phyloP scores from a whole-genome alignment of 1,140 invertebrate species.

The Argopecten irradians region DNA sequence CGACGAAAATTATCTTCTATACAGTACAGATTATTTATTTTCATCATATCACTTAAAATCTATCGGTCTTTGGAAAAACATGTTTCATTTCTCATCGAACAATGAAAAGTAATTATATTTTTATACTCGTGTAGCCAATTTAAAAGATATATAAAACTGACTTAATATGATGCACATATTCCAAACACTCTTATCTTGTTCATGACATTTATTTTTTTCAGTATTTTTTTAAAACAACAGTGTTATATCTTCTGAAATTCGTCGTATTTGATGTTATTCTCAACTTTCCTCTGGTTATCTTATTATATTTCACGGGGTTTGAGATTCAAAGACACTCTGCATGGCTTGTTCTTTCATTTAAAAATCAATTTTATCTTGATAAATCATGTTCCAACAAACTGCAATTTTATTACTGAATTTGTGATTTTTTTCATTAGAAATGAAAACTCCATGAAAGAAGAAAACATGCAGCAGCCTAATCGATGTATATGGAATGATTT shows the following conservation, averaged over 20 bases:
- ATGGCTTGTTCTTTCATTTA: background rate
- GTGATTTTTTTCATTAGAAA: no score
- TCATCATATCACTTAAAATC: no score
- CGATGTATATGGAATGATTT: slow-evolving; percentile 1
- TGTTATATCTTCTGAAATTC: background rate
- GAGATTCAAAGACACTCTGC: background rate
- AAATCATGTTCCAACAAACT: no score
- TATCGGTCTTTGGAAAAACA: no score
- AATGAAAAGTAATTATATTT: no score
- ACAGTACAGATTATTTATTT: no score
- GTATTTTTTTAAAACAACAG: background rate
- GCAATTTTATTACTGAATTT: no score
- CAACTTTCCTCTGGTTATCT: background rate
- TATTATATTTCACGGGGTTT: background rate
- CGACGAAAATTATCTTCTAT: no score
- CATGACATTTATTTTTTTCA: background rate
- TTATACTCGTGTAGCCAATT: no score
- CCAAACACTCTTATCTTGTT: background rate
- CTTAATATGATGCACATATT: background rate
- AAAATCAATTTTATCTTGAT: background rate
- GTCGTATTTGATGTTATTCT: background rate
- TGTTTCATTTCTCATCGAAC: no score
- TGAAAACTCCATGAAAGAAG: background rate
- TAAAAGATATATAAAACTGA: background rate
- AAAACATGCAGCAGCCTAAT: background rate